Base-by-base conservation (phyloP, 1,140 invertebrate species). In the Anastrepha ludens region DNA sequence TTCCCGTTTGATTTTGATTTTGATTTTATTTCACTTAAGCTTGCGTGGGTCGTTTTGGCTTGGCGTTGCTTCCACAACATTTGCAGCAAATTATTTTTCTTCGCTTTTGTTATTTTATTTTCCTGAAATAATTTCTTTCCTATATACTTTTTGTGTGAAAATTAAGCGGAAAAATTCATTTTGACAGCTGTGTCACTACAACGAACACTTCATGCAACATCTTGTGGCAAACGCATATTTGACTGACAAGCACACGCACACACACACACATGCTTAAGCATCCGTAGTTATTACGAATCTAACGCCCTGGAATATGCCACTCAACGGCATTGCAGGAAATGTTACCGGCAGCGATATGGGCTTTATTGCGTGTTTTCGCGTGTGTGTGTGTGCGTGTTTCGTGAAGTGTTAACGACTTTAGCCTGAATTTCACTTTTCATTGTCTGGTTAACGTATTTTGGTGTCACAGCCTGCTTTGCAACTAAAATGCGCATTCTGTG, bases 401-500 rank as follows among this genome's bases (percentile, higher is more conserved):
- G n/a, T 29, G 74, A 81, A 55, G 47, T 58, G 74, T 81, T 81
- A 81, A 81, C 74, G 47, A 55, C 41, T 81, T 81, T 81, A 81
- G 74, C 74, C 74, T 50, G 47, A 81, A 55, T 81, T 81, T 81
- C 74, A 81, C 74, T 81, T 81, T 81, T 81, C 47, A 81, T 81
- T 81, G 74, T 81, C 74, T 81, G 17, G 47, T 9, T 50, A 41
- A 20, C 47, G 20, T 41, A n/a, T 39, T 55, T 81, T 81, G 15
- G 39, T 55, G n/a, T 55, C 74, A 29, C n/a, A 81, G 17, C 70
- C 13, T 9, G 44, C 70, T 47, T 5, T 20, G 41, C 44, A 50
- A n/a, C 29, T 41, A 44, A 13, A 11, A 29, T 3, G 50, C 17
- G 6, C 15, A n/a, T 47, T 55, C 3, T 8, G 9, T 29, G n/a